Percentiles rank a stretch among this genome's conserved stretches.
phyloP scores from a whole-genome alignment of 2,888 invertebrate genomes.

The Acronicta aceris region DNA sequence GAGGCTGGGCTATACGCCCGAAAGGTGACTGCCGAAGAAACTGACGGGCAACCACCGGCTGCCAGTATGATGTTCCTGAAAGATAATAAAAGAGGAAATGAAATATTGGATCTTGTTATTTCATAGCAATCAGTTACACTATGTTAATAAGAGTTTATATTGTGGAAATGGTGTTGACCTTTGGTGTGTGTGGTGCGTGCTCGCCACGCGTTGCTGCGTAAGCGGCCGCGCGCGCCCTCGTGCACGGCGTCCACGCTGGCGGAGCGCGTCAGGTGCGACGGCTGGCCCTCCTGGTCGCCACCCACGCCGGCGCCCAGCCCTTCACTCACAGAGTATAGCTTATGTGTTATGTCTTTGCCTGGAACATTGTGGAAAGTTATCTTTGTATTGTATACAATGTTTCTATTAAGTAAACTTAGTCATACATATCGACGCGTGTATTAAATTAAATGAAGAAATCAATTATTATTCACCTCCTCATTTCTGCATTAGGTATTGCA shows the following conservation, averaged over 20 bases:
- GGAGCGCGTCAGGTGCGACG: slow-evolving; percentile 90
- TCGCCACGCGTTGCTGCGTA: slow-evolving; percentile 91
- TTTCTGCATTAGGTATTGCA: no score
- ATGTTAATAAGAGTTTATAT: background rate
- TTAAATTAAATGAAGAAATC: no score
- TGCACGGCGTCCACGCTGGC: slow-evolving; percentile 94
- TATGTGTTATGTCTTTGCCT: slow-evolving; percentile 95
- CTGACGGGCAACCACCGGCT: slow-evolving; percentile 92
- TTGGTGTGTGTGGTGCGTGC: slow-evolving; percentile 72
- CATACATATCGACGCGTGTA: background rate
- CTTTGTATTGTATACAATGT: background rate
- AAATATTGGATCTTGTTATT: background rate
- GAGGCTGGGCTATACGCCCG: slow-evolving; percentile 72
- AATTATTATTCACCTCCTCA: no score
- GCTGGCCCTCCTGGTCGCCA: slow-evolving; percentile 76
- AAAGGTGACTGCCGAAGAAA: slow-evolving; percentile 92
- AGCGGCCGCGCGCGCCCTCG: slow-evolving; percentile 93
- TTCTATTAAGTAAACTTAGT: background rate
- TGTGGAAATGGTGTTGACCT: slow-evolving; percentile 62
- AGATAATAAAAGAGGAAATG: slow-evolving; percentile 6
- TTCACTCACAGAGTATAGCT: slow-evolving; percentile 94
- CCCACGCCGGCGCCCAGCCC: slow-evolving; percentile 89
- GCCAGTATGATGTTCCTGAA: slow-evolving; percentile 89
- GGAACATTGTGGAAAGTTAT: slow-evolving; percentile 53
- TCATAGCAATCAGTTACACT: no score